phyloP scores from a whole-genome alignment of 2,113 vertebrate genomes.

The Muscicapa adusta region DNA sequence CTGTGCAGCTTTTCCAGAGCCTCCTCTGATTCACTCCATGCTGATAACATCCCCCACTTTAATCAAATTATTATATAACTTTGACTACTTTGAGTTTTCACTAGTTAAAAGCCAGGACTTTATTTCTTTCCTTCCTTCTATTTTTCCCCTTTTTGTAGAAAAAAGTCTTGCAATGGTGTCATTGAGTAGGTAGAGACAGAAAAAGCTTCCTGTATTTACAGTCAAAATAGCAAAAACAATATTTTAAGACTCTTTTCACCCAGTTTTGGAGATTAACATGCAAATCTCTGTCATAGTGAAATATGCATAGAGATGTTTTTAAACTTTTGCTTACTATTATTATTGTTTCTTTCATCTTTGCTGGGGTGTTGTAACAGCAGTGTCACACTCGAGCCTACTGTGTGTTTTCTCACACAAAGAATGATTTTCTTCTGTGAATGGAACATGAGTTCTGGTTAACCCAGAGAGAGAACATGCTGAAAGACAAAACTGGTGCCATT shows the following conservation, averaged over 20 bases:
- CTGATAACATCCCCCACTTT: neutral
- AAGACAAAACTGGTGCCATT: neutral
- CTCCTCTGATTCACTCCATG: neutral
- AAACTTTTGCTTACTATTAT: neutral
- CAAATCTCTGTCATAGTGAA: neutral
- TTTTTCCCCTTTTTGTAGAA: neutral
- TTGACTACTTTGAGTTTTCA: neutral
- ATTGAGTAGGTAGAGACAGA: neutral
- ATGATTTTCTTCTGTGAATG: neutral
- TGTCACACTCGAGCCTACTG: neutral
- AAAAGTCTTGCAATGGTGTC: neutral
- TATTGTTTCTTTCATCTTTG: neutral
- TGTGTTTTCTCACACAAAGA: neutral
- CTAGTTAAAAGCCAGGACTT: neutral
- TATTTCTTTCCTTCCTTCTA: neutral
- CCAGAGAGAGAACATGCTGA: neutral
- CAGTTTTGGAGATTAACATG: neutral
- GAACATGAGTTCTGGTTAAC: neutral
- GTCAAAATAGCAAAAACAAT: neutral
- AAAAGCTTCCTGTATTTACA: neutral
- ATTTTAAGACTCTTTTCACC: neutral
- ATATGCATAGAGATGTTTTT: neutral
- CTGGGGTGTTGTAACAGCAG: neutral
- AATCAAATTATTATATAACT: neutral
- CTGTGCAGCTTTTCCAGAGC: neutral